A percentile compares a stretch with the other conserved stretches of the same genome.
Conservation (phyloP, 2,797 vertebrate species). For the Enteromius fasciolatus region DNA sequence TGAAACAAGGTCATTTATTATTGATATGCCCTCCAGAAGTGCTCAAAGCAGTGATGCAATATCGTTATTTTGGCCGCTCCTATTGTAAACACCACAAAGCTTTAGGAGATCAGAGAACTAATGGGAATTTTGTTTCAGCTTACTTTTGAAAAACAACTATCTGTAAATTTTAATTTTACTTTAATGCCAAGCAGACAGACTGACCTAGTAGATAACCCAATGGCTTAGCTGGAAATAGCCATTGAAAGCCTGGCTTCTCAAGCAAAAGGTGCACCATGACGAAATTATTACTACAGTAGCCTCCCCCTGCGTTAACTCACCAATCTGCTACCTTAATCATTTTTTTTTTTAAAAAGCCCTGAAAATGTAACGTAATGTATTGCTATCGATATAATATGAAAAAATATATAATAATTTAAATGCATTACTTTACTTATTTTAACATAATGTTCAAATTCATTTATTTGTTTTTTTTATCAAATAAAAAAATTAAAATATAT, state of each 20-base stretch:
- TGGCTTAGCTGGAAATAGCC: conserved; percentile 75
- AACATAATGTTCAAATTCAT: neutral
- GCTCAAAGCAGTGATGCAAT: neutral
- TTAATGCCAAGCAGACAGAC: conserved; percentile 66
- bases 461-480: neutral
- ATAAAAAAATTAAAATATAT: neutral
- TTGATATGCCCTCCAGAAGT: conserved; percentile 10
- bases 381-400: neutral
- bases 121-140: conserved; percentile 40
- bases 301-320: conserved; percentile 64
- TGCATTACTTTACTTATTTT: neutral
- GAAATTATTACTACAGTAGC: conserved; percentile 71
- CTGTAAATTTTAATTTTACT: conserved; percentile 55
- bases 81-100: neutral
- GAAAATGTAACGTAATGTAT: neutral
- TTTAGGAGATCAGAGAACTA: conserved; percentile 40
- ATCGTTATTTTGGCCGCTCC: conserved; percentile 1
- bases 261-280: conserved; percentile 65
- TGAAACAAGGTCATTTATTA: conserved; percentile 7
- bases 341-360: neutral
- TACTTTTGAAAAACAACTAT: conserved; percentile 50
- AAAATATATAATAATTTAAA: neutral
- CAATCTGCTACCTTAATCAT: neutral
- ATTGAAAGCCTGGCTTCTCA: conserved; percentile 72
- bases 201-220: conserved; percentile 79